phyloP scores from a whole-genome alignment of 2,888 invertebrate species.

The Hyles lineata region DNA sequence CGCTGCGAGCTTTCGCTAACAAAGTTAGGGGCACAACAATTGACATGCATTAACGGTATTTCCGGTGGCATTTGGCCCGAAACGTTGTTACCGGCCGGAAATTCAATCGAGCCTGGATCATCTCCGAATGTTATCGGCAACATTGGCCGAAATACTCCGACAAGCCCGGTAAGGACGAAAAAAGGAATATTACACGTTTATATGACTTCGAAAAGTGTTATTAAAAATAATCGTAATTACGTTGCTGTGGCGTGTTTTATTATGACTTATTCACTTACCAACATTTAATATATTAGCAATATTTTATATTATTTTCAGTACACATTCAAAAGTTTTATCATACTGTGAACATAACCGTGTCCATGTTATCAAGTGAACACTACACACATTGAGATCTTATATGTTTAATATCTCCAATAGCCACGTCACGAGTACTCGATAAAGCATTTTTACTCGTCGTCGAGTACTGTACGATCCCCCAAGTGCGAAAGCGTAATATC shows the following conservation, averaged over 20 bases:
- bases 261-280: too few species aligned
- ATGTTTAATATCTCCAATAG: background rate
- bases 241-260: too few species aligned
- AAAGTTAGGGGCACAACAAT: conserved; percentile 76
- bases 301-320: too few species aligned
- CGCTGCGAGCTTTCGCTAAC: conserved; percentile 48
- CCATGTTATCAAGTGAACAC: background rate
- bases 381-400: background rate
- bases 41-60: conserved; percentile 82
- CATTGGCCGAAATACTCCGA: conserved; percentile 46
- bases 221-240: too few species aligned
- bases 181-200: background rate
- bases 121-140: conserved; percentile 40
- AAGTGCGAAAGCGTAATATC: conserved; percentile 30
- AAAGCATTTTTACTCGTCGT: conserved; percentile 35
- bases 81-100: conserved; percentile 78
- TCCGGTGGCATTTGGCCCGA: conserved; percentile 71
- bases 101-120: conserved; percentile 75
- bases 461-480: conserved; percentile 29
- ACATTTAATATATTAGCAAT: too few species aligned
- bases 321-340: too few species aligned
- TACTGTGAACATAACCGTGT: too few species aligned
- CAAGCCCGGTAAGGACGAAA: background rate
- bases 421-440: background rate
- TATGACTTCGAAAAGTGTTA: background rate